phyloP scores from a whole-genome alignment of 1,140 invertebrate genomes.

The Aphelenchoides besseyi region DNA sequence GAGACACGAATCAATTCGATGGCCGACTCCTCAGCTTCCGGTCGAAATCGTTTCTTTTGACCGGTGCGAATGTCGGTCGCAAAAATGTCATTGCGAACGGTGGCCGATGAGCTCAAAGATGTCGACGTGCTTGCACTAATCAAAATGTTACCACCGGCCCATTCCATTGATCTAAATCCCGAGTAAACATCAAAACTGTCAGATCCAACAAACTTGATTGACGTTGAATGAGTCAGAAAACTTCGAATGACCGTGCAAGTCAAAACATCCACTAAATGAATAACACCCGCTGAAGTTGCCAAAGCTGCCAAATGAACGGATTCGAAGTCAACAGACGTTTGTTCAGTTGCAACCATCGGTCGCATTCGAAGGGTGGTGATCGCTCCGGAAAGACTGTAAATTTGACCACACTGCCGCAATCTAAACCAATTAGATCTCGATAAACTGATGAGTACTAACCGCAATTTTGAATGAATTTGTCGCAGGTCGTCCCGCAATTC shows the following conservation, averaged over 20 bases:
- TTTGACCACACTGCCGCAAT: conserved; percentile 31
- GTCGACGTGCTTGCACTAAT: conserved; percentile 48
- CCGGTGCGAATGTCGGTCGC: conserved; percentile 37
- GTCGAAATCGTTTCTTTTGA: conserved; percentile 46
- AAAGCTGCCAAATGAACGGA: conserved; percentile 42
- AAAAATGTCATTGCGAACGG: conserved; percentile 48
- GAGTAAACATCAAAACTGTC: conserved; percentile 14
- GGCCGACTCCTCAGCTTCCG: conserved; percentile 56
- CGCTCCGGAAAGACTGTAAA: conserved; percentile 23
- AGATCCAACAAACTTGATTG: conserved; percentile 39
- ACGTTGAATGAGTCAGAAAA: conserved; percentile 32
- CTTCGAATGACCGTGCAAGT: conserved; percentile 34
- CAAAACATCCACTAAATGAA: conserved; percentile 48
- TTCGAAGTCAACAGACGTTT: conserved; percentile 7
- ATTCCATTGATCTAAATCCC: conserved; percentile 39
- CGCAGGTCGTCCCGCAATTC: not conserved
- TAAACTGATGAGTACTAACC: conserved; percentile 19
- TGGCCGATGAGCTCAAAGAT: conserved; percentile 45
- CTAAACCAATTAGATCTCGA: conserved; percentile 28
- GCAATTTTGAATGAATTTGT: conserved; percentile 8
- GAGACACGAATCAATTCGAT: conserved; percentile 56
- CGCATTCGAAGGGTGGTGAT: conserved; percentile 46
- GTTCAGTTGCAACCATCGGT: conserved; percentile 37
- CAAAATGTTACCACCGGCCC: conserved; percentile 37
- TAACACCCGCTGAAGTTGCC: conserved; percentile 32